phyloP scores from a whole-genome alignment of 92 coral and sea anemone genomes.

The Meandrina meandrites region DNA sequence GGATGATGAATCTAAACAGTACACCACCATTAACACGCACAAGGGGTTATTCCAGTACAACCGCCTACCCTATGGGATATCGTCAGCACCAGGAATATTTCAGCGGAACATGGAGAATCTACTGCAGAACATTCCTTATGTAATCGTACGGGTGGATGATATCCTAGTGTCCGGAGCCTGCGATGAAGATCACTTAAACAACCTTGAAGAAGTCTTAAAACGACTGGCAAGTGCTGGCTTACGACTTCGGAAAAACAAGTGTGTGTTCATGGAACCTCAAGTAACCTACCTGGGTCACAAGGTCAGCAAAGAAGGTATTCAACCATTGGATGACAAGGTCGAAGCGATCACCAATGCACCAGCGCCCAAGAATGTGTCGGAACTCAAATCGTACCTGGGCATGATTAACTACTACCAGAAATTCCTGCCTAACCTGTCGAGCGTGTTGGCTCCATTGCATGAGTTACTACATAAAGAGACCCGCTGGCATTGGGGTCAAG shows the following conservation, averaged over 20 bases:
- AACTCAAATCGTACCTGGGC: too few relatives aligned
- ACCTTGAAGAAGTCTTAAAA: not conserved
- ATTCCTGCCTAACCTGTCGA: too few relatives aligned
- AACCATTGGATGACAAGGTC: conserved; percentile 3
- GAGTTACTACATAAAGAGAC: too few relatives aligned
- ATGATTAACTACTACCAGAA: too few relatives aligned
- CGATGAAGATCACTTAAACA: not conserved
- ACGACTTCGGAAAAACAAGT: not conserved
- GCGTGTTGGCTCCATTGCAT: too few relatives aligned
- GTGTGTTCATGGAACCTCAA: conserved; percentile 17
- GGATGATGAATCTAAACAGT: conserved; percentile 1
- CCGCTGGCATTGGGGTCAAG: too few relatives aligned
- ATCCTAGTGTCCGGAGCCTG: not conserved
- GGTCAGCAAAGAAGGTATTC: conserved; percentile 26
- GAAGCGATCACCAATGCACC: too few relatives aligned
- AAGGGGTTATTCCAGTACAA: not conserved
- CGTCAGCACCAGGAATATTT: conserved; percentile 8
- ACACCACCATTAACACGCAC: conserved; percentile 45
- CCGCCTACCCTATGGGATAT: not conserved
- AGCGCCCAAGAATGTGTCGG: too few relatives aligned
- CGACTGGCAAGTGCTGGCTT: not conserved
- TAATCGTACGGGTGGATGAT: not conserved
- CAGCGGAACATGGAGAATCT: not conserved
- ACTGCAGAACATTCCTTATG: conserved; percentile 1
- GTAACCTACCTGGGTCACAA: conserved; percentile 36